Evolutionary conservation across 2,888 invertebrate species (phyloP).

Genomic region (Leuctra nigra): DNA sequence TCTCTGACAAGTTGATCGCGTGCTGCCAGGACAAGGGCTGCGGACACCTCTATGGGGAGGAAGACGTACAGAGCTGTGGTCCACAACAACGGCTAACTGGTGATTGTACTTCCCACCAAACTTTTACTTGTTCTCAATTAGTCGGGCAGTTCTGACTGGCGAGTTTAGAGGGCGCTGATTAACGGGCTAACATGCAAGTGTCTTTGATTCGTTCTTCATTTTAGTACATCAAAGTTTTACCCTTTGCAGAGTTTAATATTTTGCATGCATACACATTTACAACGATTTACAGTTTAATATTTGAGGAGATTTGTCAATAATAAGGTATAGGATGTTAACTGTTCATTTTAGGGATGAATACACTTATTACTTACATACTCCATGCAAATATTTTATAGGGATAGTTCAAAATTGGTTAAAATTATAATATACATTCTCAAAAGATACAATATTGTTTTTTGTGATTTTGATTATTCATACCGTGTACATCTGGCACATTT

Average conservation of each 20-base stretch:
- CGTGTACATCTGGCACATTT: background rate
- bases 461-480: background rate
- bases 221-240: background rate
- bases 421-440: background rate
- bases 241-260: background rate
- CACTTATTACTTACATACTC: no score
- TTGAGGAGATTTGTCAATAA: no score
- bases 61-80: slow-evolving; percentile 40
- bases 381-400: no score
- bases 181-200: background rate
- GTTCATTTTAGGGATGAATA: background rate
- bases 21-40: slow-evolving; percentile 12
- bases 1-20: no score
- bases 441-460: background rate
- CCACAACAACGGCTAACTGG: slow-evolving; percentile 65
- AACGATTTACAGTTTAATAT: background rate
- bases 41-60: slow-evolving; percentile 21
- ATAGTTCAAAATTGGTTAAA: no score
- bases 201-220: background rate
- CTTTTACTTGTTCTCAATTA: slow-evolving; percentile 21
- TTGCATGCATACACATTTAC: background rate
- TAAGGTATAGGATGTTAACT: no score
- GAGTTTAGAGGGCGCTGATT: background rate
- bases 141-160: background rate
- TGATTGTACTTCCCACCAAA: slow-evolving; percentile 43